Percentiles rank a stretch among this genome's conserved stretches.
Conservation (phyloP, 2,797 vertebrate species). For the Liparis tanakae region DNA sequence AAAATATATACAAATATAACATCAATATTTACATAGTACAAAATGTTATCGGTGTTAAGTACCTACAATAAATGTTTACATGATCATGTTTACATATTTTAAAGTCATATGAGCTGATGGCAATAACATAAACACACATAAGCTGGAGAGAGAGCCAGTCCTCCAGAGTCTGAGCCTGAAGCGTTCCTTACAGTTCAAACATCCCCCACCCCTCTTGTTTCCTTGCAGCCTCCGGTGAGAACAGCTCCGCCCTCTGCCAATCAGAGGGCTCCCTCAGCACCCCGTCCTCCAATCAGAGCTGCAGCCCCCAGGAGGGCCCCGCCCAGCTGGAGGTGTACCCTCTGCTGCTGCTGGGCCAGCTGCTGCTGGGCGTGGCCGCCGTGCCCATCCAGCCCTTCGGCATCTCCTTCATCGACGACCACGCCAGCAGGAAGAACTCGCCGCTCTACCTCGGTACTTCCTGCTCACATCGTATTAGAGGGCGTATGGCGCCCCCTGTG, state of each 20-base stretch:
- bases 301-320: conserved; percentile 43
- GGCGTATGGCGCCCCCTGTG: background rate
- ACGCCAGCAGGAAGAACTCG: conserved; percentile 89
- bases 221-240: conserved; percentile 58
- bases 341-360: conserved; percentile 89
- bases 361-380: conserved; percentile 87
- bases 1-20: no score
- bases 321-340: conserved; percentile 79
- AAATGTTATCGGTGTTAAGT: no score
- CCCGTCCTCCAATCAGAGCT: conserved; percentile 64
- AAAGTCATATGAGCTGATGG: no score
- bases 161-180: no score
- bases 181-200: no score
- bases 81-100: no score
- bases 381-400: conserved; percentile 97
- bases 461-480: background rate
- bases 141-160: no score
- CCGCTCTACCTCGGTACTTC: conserved; percentile 91
- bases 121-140: no score
- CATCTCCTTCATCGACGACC: conserved; percentile 97
- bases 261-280: accelerated
- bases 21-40: no score
- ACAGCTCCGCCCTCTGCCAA: conserved; percentile 74
- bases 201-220: conserved; percentile 7
- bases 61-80: no score